Evolutionary conservation across 2,797 vertebrate species (phyloP).

Genomic region (Siniperca undulata): DNA sequence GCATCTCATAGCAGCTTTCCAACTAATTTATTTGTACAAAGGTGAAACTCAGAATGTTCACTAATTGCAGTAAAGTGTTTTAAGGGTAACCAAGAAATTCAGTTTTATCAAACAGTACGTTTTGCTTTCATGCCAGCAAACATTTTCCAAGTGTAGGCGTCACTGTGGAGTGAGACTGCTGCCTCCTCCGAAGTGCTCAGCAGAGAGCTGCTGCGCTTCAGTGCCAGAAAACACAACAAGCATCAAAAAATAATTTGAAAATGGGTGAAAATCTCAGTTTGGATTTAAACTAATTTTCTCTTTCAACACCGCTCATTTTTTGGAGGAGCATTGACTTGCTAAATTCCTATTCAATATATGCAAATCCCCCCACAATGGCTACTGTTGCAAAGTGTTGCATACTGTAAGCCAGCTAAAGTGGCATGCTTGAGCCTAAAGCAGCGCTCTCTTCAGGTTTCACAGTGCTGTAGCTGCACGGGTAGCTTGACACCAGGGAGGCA

Average conservation of each 20-base stretch:
- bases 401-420: constrained; percentile 56
- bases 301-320: constrained; percentile 37
- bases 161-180: constrained; percentile 12
- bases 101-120: constrained; percentile 2
- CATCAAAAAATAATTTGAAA: constrained; percentile 41
- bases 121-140: constrained; percentile 3
- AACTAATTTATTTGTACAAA: background rate
- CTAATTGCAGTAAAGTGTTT: constrained; percentile 8
- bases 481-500: constrained; percentile 59
- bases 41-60: background rate
- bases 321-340: constrained; percentile 50
- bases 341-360: constrained; percentile 66
- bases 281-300: constrained; percentile 59
- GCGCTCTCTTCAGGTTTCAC: constrained; percentile 67
- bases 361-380: constrained; percentile 66
- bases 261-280: constrained; percentile 34
- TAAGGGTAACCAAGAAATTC: background rate
- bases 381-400: constrained; percentile 62
- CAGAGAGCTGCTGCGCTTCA: constrained; percentile 12
- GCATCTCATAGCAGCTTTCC: background rate
- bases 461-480: constrained; percentile 49
- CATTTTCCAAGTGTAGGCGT: constrained; percentile 27
- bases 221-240: constrained; percentile 27
- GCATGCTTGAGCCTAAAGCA: constrained; percentile 49
- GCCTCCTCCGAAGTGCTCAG: constrained; percentile 20